Percentiles rank a stretch among this genome's conserved stretches.
These are phyloP conservation scores for Leptocoma aspasia DNA, from an alignment of 2,113 vertebrate species.

Conservation along the genomic window DNA sequence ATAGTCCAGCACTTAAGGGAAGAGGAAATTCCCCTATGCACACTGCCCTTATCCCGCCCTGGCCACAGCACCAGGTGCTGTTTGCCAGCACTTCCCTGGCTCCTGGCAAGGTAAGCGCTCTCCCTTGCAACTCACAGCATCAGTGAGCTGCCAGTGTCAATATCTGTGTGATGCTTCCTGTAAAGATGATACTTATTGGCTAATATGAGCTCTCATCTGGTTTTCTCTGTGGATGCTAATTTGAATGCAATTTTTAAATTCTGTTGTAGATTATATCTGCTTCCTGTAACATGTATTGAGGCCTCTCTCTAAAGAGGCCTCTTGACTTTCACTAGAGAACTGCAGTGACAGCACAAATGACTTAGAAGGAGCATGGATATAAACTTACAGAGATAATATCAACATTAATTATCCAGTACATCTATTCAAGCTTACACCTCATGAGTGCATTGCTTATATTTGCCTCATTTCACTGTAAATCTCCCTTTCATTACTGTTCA, in stretches of 20 bases:
- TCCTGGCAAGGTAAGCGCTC: neutral
- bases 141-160: neutral
- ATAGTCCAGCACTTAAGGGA: conserved; percentile 5
- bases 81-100: neutral
- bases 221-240: conserved; percentile 5
- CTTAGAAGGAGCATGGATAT: neutral
- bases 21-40: neutral
- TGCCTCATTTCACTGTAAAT: neutral
- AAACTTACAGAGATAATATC: neutral
- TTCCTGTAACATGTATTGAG: conserved; percentile 24
- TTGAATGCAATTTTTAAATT: conserved; percentile 7
- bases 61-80: neutral
- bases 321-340: conserved; percentile 30
- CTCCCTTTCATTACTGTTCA: neutral
- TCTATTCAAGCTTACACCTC: neutral
- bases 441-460: neutral
- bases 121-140: neutral
- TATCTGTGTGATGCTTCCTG: neutral
- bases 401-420: neutral
- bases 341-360: neutral
- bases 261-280: neutral
- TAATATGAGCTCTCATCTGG: neutral
- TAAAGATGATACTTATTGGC: neutral
- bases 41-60: neutral
- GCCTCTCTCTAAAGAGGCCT: neutral